Conservation (phyloP, 2,113 vertebrate genomes). For the Raphicerus campestris region DNA sequence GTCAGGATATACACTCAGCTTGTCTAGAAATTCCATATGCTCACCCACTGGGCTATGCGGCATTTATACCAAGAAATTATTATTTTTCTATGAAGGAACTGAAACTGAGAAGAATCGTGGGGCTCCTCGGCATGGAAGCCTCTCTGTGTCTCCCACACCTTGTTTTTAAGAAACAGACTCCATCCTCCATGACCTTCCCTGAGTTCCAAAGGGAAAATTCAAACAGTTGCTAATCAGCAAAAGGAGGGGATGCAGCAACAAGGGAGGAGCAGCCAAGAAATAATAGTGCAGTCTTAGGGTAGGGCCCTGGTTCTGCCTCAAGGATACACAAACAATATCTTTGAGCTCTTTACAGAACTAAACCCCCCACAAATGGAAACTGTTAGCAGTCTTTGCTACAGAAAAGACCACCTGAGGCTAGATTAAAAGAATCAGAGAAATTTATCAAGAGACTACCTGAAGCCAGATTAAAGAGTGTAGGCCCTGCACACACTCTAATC, state of each 20-base stretch:
- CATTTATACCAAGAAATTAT: background rate
- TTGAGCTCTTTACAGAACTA: background rate
- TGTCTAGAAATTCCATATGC: background rate
- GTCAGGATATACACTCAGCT: background rate
- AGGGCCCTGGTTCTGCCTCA: background rate
- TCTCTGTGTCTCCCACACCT: background rate
- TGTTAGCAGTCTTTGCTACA: background rate
- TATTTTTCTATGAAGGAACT: background rate
- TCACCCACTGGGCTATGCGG: background rate
- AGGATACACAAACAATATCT: background rate
- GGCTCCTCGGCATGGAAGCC: background rate
- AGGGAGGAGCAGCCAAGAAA: background rate
- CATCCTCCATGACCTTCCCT: background rate
- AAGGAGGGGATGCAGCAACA: background rate
- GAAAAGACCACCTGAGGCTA: background rate
- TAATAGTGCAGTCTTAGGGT: background rate
- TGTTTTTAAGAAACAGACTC: background rate
- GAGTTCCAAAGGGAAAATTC: background rate
- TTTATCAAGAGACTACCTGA: background rate
- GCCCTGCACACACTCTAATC: background rate
- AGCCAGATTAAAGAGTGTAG: background rate
- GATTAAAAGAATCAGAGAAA: background rate
- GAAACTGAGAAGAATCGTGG: background rate
- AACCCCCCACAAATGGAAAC: background rate
- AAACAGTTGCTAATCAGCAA: background rate